Evolutionary conservation across 1,140 invertebrate species (phyloP).

Genomic region (Drosophila kepulauana): DNA sequence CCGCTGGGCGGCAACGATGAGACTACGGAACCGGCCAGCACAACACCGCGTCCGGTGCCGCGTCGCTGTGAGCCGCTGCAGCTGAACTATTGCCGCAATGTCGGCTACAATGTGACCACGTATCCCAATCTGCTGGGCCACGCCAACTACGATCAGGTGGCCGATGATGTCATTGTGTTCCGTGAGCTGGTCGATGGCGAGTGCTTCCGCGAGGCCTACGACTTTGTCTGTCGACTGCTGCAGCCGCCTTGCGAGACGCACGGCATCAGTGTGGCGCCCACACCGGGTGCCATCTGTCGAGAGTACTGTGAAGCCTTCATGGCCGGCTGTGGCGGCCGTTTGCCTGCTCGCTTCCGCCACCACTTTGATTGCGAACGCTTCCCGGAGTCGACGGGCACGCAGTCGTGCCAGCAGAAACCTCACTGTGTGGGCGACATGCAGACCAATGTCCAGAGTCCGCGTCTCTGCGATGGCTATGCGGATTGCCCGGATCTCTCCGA

Average conservation of each 20-base stretch:
- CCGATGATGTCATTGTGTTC: conserved; percentile 92
- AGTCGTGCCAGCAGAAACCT: conserved; percentile 91
- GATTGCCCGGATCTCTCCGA: conserved; percentile 94
- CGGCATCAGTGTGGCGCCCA: conserved; percentile 63
- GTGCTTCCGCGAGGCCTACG: conserved; percentile 93
- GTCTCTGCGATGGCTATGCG: conserved; percentile 93
- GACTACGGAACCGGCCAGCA: conserved; percentile 67
- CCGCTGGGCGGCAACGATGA: conserved; percentile 77
- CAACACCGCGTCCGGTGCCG: conserved; percentile 84
- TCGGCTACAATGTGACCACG: conserved; percentile 92
- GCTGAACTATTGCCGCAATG: conserved; percentile 89
- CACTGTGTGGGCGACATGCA: conserved; percentile 91
- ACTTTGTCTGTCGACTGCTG: conserved; percentile 93
- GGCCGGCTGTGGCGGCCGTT: conserved; percentile 91
- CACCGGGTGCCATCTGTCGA: conserved; percentile 88
- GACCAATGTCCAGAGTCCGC: conserved; percentile 89
- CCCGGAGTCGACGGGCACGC: conserved; percentile 90
- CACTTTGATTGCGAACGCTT: conserved; percentile 92
- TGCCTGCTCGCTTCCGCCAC: conserved; percentile 89
- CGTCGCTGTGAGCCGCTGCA: conserved; percentile 89
- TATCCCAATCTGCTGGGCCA: conserved; percentile 93
- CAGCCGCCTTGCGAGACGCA: conserved; percentile 90
- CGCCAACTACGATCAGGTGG: conserved; percentile 88
- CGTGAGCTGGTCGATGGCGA: conserved; percentile 94
- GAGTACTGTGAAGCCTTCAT: conserved; percentile 95